Conservation (phyloP, 2,888 invertebrate genomes). For the Hirtodrosophila histrioides region DNA sequence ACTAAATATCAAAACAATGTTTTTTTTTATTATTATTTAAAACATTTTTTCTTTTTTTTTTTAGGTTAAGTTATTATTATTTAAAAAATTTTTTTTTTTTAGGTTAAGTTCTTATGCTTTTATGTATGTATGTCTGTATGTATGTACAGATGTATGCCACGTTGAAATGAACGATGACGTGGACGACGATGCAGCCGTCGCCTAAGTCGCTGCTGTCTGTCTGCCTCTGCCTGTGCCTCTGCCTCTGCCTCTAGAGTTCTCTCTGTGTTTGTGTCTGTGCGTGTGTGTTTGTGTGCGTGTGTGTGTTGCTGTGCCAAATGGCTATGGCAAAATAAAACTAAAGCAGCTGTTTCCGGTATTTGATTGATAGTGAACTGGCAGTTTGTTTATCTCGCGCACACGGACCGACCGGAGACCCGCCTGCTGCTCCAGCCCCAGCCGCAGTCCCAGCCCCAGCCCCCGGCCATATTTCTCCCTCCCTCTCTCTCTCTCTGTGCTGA, state of each 20-base stretch:
- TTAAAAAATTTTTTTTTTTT: not conserved
- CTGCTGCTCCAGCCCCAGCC: conserved; percentile 47
- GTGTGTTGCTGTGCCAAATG: conserved; percentile 75
- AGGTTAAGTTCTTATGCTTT: conserved; percentile 3
- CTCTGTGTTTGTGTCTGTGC: conserved; percentile 2
- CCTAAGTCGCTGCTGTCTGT: conserved; percentile 55
- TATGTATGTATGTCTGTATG: not conserved
- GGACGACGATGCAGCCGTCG: conserved; percentile 53
- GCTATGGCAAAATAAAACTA: conserved; percentile 83
- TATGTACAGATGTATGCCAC: conserved; percentile 24
- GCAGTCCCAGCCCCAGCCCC: conserved; percentile 31
- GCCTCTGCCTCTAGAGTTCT: not conserved
- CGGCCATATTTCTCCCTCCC: conserved; percentile 10
- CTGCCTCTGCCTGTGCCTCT: conserved; percentile 19
- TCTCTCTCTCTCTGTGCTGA: conserved; percentile 2
- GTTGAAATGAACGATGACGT: conserved; percentile 55
- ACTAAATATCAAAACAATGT: conserved; percentile 67
- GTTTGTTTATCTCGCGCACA: conserved; percentile 83
- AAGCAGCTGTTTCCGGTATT: conserved; percentile 85
- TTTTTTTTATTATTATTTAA: no score
- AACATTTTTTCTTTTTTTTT: no score
- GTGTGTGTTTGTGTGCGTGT: conserved; percentile 10
- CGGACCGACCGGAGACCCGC: conserved; percentile 59
- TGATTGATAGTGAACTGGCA: conserved; percentile 85
- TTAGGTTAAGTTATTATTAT: conserved; percentile 2